Percentiles rank a stretch among this genome's conserved stretches.
Conservation (phyloP, 2,797 vertebrate genomes). For the Pitangus sulphuratus region DNA sequence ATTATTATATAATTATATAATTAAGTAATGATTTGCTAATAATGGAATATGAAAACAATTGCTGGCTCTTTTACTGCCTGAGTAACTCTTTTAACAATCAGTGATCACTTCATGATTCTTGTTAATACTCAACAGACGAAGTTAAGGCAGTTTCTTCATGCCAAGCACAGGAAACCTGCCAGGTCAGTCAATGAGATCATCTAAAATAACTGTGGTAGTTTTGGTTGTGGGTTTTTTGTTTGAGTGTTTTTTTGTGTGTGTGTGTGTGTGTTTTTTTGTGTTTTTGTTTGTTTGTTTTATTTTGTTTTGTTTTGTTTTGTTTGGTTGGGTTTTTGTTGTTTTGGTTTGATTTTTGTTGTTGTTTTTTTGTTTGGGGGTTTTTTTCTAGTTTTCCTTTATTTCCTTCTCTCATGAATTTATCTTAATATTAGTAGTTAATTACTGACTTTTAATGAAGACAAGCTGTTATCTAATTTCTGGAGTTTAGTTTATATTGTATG, state of each 20-base stretch:
- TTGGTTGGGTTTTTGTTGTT: neutral
- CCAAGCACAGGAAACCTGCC: neutral
- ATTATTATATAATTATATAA: no score
- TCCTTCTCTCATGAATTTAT: neutral
- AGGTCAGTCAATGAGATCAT: neutral
- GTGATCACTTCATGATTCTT: neutral
- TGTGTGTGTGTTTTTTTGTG: no score
- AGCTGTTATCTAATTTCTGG: neutral
- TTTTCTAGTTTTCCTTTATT: neutral
- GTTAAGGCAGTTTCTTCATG: neutral
- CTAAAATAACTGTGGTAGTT: neutral
- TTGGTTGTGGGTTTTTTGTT: neutral
- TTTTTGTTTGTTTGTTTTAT: no score
- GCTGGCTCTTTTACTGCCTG: neutral
- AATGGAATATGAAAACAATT: neutral
- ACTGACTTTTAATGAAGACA: neutral
- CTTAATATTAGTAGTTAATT: neutral
- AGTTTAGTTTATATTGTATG: neutral
- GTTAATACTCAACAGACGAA: neutral
- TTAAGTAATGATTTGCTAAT: neutral
- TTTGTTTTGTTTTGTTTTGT: no score
- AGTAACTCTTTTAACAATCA: neutral
- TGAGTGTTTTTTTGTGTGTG: no score
- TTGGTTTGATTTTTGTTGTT: no score
- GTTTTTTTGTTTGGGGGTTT: rapidly evolving